Conservation (phyloP, 1,140 invertebrate genomes). For the Schlechtendalia chinensis region DNA sequence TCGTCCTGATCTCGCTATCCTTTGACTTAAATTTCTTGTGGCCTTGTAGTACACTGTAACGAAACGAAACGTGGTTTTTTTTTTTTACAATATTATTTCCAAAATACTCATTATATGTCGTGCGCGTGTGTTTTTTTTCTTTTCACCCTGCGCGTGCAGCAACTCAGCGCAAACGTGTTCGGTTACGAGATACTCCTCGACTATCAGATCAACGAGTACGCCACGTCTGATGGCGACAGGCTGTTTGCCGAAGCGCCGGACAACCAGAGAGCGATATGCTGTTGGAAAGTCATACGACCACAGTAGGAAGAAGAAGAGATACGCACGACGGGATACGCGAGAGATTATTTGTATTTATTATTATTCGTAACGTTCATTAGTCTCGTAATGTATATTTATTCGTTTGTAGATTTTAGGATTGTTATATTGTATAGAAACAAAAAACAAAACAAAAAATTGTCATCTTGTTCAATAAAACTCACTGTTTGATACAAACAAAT, state of each 20-base stretch:
- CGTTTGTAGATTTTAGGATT: constrained; percentile 35
- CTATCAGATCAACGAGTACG: constrained; percentile 77
- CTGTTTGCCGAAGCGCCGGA: constrained; percentile 73
- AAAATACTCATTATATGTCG: too few relatives aligned
- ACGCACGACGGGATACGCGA: too few relatives aligned
- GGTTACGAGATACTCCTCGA: constrained; percentile 74
- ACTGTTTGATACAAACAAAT: constrained; percentile 40
- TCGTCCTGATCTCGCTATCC: too few relatives aligned
- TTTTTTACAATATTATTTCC: too few relatives aligned
- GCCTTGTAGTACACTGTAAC: too few relatives aligned
- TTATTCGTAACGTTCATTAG: constrained; percentile 35
- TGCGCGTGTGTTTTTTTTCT: too few relatives aligned
- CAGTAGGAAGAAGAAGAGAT: too few relatives aligned
- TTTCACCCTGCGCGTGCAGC: too few relatives aligned
- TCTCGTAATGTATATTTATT: constrained; percentile 40
- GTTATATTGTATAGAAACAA: constrained; percentile 16
- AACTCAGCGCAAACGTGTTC: constrained; percentile 75
- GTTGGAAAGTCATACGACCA: constrained; percentile 64
- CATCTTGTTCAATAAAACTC: constrained; percentile 32
- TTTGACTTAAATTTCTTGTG: too few relatives aligned
- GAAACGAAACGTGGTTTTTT: too few relatives aligned
- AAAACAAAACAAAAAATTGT: constrained; percentile 4
- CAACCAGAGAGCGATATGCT: constrained; percentile 69
- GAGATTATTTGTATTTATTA: background rate
- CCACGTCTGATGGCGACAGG: constrained; percentile 67